A percentile compares a stretch with the other conserved stretches of the same genome.
phyloP scores from a whole-genome alignment of 1,140 invertebrate species.

The Panulirus ornatus region DNA sequence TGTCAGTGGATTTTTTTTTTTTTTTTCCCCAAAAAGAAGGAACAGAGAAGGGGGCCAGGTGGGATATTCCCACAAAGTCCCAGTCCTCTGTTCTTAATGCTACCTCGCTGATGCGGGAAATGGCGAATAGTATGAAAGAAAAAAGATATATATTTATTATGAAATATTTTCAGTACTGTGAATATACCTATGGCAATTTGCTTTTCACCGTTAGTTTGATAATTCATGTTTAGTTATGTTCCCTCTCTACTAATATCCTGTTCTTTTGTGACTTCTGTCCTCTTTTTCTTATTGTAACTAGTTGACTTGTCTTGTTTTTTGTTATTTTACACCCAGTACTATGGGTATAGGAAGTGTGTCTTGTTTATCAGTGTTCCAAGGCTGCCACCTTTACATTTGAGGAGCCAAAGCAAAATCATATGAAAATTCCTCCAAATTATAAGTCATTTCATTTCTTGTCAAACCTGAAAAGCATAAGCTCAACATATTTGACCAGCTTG shows the following conservation, averaged over 20 bases:
- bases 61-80: too few relatives aligned
- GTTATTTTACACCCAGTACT: constrained; percentile 32
- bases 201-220: constrained; percentile 24
- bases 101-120: too few relatives aligned
- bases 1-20: too few relatives aligned
- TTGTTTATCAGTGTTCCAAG: constrained; percentile 55
- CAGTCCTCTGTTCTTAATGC: too few relatives aligned
- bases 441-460: not conserved
- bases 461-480: not conserved
- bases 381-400: constrained; percentile 62
- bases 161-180: not conserved
- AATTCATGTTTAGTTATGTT: not conserved
- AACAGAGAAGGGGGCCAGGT: too few relatives aligned
- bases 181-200: constrained; percentile 13
- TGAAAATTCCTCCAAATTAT: not conserved
- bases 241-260: not conserved
- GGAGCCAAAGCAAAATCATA: constrained; percentile 20
- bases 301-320: constrained; percentile 42
- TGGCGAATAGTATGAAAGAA: too few relatives aligned
- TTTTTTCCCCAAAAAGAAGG: too few relatives aligned
- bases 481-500: not conserved
- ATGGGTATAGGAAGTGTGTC: constrained; percentile 57
- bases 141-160: too few relatives aligned
- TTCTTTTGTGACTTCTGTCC: not conserved
- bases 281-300: constrained; percentile 5